A percentile compares a stretch with the other conserved stretches of the same genome.
These are phyloP conservation scores for Poeciliopsis turneri DNA, from an alignment of 2,797 vertebrate species.

Conservation along the genomic window DNA sequence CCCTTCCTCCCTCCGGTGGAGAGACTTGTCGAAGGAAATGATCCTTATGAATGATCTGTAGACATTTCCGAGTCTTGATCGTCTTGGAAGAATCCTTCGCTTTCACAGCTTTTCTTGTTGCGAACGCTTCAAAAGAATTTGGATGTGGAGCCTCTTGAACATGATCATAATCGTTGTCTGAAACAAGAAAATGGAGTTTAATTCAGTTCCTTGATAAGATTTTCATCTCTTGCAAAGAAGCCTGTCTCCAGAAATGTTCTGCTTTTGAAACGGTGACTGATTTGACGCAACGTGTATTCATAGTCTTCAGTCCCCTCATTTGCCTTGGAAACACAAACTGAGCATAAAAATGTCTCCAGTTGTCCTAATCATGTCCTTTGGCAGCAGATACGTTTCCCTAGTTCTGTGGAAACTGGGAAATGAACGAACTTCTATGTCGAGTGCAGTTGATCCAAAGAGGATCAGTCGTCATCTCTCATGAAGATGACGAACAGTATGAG, in stretches of 20 bases:
- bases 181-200: slow-evolving; percentile 16
- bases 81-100: slow-evolving; percentile 20
- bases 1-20: background rate
- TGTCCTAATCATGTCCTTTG: slow-evolving; percentile 68
- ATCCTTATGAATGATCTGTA: background rate
- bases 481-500: slow-evolving; percentile 73
- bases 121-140: background rate
- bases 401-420: slow-evolving; percentile 45
- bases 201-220: slow-evolving; percentile 17
- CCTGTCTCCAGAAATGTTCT: background rate
- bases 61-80: slow-evolving; percentile 14
- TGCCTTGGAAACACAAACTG: slow-evolving; percentile 13
- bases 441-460: slow-evolving; percentile 73
- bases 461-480: slow-evolving; percentile 76
- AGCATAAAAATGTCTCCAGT: slow-evolving; percentile 14
- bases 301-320: slow-evolving; percentile 12
- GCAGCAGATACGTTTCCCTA: slow-evolving; percentile 61
- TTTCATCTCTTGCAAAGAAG: background rate
- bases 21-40: slow-evolving; percentile 25
- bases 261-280: slow-evolving; percentile 10
- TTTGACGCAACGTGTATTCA: background rate
- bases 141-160: slow-evolving; percentile 34
- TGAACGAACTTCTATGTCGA: slow-evolving; percentile 48
- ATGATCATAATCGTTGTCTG: background rate
- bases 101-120: background rate